Conservation (phyloP, 2,888 invertebrate genomes). For the Rhorus exstirpatorius region DNA sequence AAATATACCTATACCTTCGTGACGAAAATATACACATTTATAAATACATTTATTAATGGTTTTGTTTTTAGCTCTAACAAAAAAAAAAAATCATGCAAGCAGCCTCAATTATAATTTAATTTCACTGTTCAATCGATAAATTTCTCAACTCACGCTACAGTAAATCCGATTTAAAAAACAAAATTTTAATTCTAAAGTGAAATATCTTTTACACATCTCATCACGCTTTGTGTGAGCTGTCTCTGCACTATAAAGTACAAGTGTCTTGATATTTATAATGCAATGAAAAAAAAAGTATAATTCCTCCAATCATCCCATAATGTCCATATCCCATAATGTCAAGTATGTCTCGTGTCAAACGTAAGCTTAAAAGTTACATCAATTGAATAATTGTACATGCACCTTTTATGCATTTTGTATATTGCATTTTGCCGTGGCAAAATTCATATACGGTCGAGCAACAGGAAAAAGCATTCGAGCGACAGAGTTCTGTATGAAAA, state of each 20-base stretch:
- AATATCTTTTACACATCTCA: too few relatives aligned
- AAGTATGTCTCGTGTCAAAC: too few relatives aligned
- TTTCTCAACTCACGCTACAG: too few relatives aligned
- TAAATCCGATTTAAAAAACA: background rate
- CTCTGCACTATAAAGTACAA: too few relatives aligned
- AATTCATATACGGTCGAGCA: slow-evolving; percentile 1
- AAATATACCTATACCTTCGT: background rate
- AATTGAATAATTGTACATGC: too few relatives aligned
- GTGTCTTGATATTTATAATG: too few relatives aligned
- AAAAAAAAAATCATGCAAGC: background rate
- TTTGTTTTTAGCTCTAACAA: background rate
- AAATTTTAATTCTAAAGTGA: background rate
- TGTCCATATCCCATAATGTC: too few relatives aligned
- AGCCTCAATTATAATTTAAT: background rate
- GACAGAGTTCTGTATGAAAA: slow-evolving; percentile 7
- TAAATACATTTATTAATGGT: background rate
- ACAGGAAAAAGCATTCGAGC: slow-evolving; percentile 26
- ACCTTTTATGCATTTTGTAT: background rate
- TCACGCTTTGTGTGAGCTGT: too few relatives aligned
- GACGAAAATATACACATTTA: background rate
- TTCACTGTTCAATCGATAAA: too few relatives aligned
- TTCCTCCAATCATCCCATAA: too few relatives aligned
- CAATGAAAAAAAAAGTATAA: too few relatives aligned
- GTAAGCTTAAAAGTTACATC: too few relatives aligned
- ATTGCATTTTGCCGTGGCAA: background rate